These are phyloP conservation scores for Noctua pronuba DNA, from an alignment of 2,888 invertebrate species.

Conservation along the genomic window DNA sequence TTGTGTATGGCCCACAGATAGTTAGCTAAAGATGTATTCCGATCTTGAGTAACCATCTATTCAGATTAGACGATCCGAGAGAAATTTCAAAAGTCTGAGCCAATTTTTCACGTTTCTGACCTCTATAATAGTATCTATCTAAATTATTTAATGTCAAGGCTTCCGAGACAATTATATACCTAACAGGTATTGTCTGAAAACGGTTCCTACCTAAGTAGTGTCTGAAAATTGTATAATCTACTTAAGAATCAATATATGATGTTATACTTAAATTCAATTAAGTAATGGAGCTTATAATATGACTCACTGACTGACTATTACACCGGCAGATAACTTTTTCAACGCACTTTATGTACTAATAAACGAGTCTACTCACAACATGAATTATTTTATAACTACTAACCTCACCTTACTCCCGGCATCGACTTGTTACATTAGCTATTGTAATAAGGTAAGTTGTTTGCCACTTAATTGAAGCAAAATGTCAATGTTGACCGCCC, in stretches of 20 bases:
- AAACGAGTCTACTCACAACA: not conserved
- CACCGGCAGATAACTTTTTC: not conserved
- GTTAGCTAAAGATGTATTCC: not conserved
- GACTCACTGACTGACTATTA: not conserved
- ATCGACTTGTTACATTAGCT: not conserved
- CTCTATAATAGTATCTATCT: not conserved
- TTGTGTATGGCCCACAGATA: not conserved
- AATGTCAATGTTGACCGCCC: constrained; percentile 17
- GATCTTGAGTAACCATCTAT: not conserved
- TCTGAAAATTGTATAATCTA: not conserved
- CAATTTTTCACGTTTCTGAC: not conserved
- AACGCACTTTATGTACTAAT: not conserved
- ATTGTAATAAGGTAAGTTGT: constrained; percentile 3
- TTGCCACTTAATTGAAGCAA: not conserved
- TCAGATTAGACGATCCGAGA: not conserved
- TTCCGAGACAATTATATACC: not conserved
- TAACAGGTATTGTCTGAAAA: not conserved
- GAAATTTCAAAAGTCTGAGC: not conserved
- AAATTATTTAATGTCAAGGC: not conserved
- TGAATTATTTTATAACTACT: not conserved
- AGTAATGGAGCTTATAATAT: not conserved
- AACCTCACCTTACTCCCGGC: not conserved
- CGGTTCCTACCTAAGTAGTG: not conserved
- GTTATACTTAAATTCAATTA: not conserved
- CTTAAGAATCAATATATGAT: not conserved